Percentiles rank a stretch among this genome's conserved stretches.
Evolutionary conservation across 2,113 vertebrate species (phyloP).

Genomic region (Tylochromis polylepis): DNA sequence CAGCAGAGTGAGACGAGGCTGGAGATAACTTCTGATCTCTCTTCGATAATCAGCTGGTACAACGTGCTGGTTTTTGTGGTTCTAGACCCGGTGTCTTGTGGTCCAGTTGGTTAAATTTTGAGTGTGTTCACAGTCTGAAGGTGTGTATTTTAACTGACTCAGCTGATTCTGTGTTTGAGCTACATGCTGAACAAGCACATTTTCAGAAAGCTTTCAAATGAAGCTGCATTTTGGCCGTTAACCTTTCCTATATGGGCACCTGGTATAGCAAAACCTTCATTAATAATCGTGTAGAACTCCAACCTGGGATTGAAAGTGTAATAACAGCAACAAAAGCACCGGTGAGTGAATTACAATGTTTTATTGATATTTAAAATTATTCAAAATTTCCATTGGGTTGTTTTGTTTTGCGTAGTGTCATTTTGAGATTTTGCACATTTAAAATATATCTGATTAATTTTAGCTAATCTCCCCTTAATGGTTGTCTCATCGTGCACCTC

Average conservation of each 20-base stretch:
- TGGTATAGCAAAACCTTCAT: neutral
- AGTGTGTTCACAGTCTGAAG: neutral
- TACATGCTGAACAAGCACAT: neutral
- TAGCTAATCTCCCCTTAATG: neutral
- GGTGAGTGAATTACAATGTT: neutral
- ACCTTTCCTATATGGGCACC: neutral
- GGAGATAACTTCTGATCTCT: neutral
- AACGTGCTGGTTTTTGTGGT: neutral
- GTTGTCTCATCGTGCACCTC: neutral
- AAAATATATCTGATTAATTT: neutral
- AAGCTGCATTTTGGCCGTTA: neutral
- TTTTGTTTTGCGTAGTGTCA: neutral
- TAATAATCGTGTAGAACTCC: neutral
- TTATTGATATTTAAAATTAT: neutral
- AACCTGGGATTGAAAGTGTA: neutral
- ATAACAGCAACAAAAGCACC: neutral
- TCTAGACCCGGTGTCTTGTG: neutral
- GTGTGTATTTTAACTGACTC: neutral
- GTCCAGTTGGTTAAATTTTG: neutral
- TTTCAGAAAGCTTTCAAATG: neutral
- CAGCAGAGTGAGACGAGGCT: neutral
- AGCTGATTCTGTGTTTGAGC: neutral
- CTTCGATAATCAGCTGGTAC: rapidly evolving
- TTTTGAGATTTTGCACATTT: neutral
- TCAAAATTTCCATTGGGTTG: neutral